Base-by-base conservation (phyloP, 2,113 vertebrate genomes). In the Ctenomys sociabilis region DNA sequence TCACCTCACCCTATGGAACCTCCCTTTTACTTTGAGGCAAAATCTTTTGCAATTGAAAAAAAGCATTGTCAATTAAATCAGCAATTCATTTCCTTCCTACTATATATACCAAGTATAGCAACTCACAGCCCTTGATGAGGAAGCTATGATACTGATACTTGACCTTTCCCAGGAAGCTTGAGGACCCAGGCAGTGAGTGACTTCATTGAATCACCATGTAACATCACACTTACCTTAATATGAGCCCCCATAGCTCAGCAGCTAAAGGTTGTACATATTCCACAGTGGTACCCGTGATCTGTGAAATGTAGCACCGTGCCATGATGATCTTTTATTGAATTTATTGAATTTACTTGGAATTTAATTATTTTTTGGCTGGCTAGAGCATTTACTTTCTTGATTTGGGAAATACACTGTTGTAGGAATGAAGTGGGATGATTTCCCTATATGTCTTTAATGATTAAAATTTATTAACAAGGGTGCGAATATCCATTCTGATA, bases 21-120 rank as follows among this genome's bases (percentile, higher is more conserved):
- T 17, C 52, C 54, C n/a, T 13, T 19, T 93, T 16, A 77, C 49
- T 70, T 70, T 95, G 35, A 63, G 66, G 43, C 43, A 87, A 13
- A 13, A 16, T 82, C 92, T 80, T 30, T 83, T 90, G 83, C 26
- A 81, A 49, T 77, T 96, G 93, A 93, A 81, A 93, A 95, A 91
- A 6, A 77, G 26, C 32, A 95, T 52, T 66, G 37, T 21, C 17
- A 94, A 81, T 82, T 37, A 90, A 40, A 30, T 85, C 81, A 81
- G 32, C 63, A 85, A 68, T 95, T 88, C 12, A 86, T 35, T 81
- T 91, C 17, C 6, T 93, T 90, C 37, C 63, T 86, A 81, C 43
- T 77, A 49, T 88, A 43, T 80, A 75, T 17, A 81, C 22, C 89
- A n/a, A 81, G 37, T 63, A 75, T n/a, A 66, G 68, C 16, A 90